Base-by-base conservation (phyloP, 92 coral and sea anemone species). In the Umimayanthus chanpuru region DNA sequence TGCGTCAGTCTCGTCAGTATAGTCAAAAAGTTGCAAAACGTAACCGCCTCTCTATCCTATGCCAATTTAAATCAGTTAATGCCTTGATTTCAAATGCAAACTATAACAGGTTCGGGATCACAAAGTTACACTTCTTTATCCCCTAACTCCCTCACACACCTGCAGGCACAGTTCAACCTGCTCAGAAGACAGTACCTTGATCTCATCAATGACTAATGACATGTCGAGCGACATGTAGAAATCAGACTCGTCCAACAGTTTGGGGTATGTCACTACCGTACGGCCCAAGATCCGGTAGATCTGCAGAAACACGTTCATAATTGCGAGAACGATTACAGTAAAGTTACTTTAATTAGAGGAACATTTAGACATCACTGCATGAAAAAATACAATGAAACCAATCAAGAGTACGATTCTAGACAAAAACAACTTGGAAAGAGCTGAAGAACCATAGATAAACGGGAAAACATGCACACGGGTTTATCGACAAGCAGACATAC, bases 211-310 rank as follows among this genome's bases (percentile, higher is more conserved):
- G 43, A 95, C 94, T 25, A 97, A 89, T 9, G 95, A 95, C 99
- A 95, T 97, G 73, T 97, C 99, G 86, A 96, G 88, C 3, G 98
- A 93, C 99, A 97, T 92, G 85, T 97, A 97, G 86, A 97, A 97
- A 77, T 97, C 99, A 14, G 85, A 86, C 87, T 95, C 99, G 26
- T 97, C 99, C 84, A 97, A 90, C 65, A 97, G 92, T 72, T 93
- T 97, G 72, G 99, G 99, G 73, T 97, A 97, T 10, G 98, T 92
- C 10, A 95, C 93, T 3, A 97, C 99, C 28, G 99, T 97, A 76
- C 86, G 89, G 21, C 99, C 99, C 89, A 95, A 85, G 78, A 97
- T 95, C 20, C 99, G 95, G 79, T 97, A 97, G 25, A 97, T 97
- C 99, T 97, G 67, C 43, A 73, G 16, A n/a, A 32, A 66, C 77